Percentiles rank a stretch among this genome's conserved stretches.
Conservation (phyloP, 1,140 invertebrate genomes). For the Pseudachorutes palmiensis region DNA sequence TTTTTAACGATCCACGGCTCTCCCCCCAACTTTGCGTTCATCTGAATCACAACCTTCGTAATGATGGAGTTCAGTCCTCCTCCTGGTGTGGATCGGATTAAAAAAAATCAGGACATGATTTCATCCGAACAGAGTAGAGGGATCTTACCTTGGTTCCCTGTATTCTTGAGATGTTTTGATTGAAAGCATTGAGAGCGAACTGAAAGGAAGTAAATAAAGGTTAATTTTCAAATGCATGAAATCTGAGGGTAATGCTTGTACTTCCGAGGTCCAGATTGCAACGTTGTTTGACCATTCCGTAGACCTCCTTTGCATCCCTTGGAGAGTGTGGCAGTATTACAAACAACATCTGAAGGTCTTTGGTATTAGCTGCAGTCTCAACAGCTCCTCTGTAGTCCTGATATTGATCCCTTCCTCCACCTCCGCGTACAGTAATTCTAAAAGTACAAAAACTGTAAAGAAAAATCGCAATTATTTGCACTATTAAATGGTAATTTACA, state of each 20-base stretch:
- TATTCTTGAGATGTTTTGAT: conserved; percentile 4
- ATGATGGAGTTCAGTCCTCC: conserved; percentile 45
- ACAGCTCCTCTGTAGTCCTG: too few relatives aligned
- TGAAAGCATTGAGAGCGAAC: conserved; percentile 26
- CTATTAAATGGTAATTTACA: too few relatives aligned
- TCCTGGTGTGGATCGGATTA: background rate
- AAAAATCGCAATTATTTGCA: too few relatives aligned
- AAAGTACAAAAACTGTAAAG: too few relatives aligned
- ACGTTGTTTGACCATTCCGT: conserved; percentile 75
- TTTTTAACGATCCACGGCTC: conserved; percentile 68
- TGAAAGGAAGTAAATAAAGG: conserved; percentile 17
- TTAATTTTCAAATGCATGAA: background rate
- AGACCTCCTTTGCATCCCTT: conserved; percentile 63
- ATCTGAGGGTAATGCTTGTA: conserved; percentile 34
- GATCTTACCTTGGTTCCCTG: background rate
- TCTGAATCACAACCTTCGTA: conserved; percentile 53
- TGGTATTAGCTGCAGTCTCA: too few relatives aligned
- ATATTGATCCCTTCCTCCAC: too few relatives aligned
- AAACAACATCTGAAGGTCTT: conserved; percentile 47
- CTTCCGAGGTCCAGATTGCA: conserved; percentile 58
- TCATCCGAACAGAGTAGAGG: background rate
- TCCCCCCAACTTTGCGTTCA: conserved; percentile 83
- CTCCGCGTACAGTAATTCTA: too few relatives aligned
- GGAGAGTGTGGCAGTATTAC: conserved; percentile 60
- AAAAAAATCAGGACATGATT: conserved; percentile 37